Evolutionary conservation across 2,113 vertebrate genomes (phyloP), one percentile per base, ranked within the genome.

Genomic region (Erpornis zantholeuca): DNA sequence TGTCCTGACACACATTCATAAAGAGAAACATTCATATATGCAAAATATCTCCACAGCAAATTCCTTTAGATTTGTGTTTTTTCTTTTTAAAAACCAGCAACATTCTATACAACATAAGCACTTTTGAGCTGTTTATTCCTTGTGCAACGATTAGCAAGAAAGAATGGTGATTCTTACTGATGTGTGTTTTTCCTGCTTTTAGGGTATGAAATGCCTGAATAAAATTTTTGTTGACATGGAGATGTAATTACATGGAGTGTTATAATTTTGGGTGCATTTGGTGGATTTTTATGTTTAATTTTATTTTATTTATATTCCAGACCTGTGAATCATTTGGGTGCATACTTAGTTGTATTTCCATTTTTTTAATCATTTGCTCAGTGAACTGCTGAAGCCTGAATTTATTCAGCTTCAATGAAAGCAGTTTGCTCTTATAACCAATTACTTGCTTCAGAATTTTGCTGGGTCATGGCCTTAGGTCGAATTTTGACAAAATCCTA

Each of bases 111-210:
- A 68, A 60, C 6, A 22, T 40, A 70, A 94, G 42, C 47, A 70
- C 42, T 36, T 89, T 35, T 82, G 75, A 93, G 82, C 70, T 88
- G 47, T 84, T 95, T 96, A 85, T 78, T 97, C 49, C 73, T 92
- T 82, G 57, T 40, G 70, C 82, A 83, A 72, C 52, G 84, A 66
- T 81, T 60, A 70, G 52, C 68, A 47, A 86, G 82, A 82, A 84
- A 53, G 73, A 91, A 92, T 35, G 31, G 50, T 61, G 83, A 88
- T 56, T 77, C 59, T 70, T 80, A 71, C 15, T 38, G 28, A 73
- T 49, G 49, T 80, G 61, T 78, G 29, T 8, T 93, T 89, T 77
- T 61, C 45, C 63, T 87, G 38, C 63, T 45, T 84, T 87, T 50
- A 57, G 75, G 66, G 50, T 61, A 75, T 44, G 72, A 90, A 95